These are phyloP conservation scores for Ptychadena robeensis DNA, from an alignment of 2,797 vertebrate genomes.

Conservation along the genomic window DNA sequence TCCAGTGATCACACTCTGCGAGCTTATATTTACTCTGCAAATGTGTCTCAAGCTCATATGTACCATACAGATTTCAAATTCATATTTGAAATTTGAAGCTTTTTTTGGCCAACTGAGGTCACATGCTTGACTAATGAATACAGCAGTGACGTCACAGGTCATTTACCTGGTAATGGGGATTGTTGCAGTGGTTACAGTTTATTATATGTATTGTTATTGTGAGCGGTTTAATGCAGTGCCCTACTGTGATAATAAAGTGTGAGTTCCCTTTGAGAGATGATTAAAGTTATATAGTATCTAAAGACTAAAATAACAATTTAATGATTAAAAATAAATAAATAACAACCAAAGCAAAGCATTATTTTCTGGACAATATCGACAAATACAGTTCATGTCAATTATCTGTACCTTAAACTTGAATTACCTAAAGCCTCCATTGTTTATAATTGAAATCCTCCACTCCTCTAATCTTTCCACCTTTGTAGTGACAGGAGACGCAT, in stretches of 20 bases:
- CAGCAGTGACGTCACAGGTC: no score
- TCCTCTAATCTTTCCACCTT: background rate
- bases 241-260: background rate
- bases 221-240: background rate
- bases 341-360: background rate
- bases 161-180: no score
- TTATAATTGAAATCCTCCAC: constrained; percentile 18
- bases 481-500: constrained; percentile 10
- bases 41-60: no score
- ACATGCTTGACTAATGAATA: no score
- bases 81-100: no score
- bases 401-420: background rate
- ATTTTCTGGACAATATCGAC: background rate
- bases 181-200: no score
- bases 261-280: background rate
- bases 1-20: no score
- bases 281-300: no score
- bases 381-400: background rate
- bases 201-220: background rate
- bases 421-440: constrained; percentile 1
- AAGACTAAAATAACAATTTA: no score
- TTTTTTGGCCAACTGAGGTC: no score
- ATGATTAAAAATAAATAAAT: background rate
- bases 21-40: no score
- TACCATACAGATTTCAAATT: no score